Percentiles rank a stretch among this genome's conserved stretches.
Evolutionary conservation across 1,140 invertebrate genomes (phyloP).

Genomic region (Neodiprion virginianus): DNA sequence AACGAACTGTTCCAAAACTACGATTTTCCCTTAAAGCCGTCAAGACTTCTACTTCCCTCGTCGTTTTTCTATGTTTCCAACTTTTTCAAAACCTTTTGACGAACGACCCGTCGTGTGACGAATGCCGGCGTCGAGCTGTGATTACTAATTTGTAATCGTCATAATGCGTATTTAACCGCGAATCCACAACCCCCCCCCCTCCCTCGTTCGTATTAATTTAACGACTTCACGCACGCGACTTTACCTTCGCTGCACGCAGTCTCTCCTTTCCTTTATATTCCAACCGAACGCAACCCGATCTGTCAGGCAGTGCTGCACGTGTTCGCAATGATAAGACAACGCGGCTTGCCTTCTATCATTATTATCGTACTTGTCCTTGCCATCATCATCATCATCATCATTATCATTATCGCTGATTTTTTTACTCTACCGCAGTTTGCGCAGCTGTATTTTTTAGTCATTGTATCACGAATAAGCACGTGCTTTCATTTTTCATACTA

Average conservation of each 20-base stretch:
- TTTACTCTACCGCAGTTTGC: too few relatives aligned
- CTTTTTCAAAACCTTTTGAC: too few relatives aligned
- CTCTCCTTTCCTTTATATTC: background rate
- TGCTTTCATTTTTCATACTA: too few relatives aligned
- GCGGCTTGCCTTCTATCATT: background rate
- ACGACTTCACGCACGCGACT: background rate
- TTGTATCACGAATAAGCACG: too few relatives aligned
- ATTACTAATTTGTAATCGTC: background rate
- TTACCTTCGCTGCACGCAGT: background rate
- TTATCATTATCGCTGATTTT: too few relatives aligned
- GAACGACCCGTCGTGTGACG: too few relatives aligned
- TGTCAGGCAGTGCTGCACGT: background rate
- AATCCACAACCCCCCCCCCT: background rate
- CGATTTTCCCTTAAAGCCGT: too few relatives aligned
- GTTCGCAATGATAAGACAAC: background rate
- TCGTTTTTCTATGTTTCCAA: too few relatives aligned
- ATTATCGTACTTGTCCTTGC: background rate
- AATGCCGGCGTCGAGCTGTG: too few relatives aligned
- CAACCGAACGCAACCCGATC: background rate
- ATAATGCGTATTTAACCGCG: background rate
- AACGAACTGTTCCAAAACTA: too few relatives aligned
- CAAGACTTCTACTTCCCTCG: too few relatives aligned
- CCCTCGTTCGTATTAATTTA: background rate
- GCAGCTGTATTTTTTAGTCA: too few relatives aligned
- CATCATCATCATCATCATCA: background rate